Conservation (phyloP, 2,113 vertebrate species). For the Paracanthobrama guichenoti region DNA sequence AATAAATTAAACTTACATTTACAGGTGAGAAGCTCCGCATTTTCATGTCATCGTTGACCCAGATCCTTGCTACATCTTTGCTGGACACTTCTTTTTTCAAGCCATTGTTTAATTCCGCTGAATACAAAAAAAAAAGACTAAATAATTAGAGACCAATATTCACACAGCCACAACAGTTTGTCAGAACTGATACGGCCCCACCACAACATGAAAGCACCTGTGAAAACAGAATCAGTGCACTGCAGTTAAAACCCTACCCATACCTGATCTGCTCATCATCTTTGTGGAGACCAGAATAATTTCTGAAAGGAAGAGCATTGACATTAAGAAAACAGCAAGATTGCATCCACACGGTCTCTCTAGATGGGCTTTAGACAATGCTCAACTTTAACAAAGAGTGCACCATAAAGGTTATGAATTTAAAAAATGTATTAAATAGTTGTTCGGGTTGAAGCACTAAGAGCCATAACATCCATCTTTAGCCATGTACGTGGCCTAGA, state of each 20-base stretch:
- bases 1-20: constrained; percentile 72
- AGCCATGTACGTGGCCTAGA: background rate
- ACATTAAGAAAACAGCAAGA: constrained; percentile 16
- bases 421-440: background rate
- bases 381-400: background rate
- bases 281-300: constrained; percentile 72
- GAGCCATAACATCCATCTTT: background rate
- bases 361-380: background rate
- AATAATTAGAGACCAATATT: background rate
- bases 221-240: constrained; percentile 27
- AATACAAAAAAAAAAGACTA: constrained; percentile 43
- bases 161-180: background rate
- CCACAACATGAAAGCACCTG: constrained; percentile 28
- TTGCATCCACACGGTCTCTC: background rate
- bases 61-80: constrained; percentile 92
- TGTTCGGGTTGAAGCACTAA: background rate
- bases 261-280: constrained; percentile 70
- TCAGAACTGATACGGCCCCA: constrained; percentile 27
- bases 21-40: constrained; percentile 89
- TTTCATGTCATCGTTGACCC: constrained; percentile 91
- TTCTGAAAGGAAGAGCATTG: constrained; percentile 67
- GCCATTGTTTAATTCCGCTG: constrained; percentile 93
- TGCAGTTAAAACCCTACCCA: constrained; percentile 34
- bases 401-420: background rate
- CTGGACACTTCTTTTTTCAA: constrained; percentile 90